phyloP scores from a whole-genome alignment of 1,140 invertebrate species.

The Bombyx mori region DNA sequence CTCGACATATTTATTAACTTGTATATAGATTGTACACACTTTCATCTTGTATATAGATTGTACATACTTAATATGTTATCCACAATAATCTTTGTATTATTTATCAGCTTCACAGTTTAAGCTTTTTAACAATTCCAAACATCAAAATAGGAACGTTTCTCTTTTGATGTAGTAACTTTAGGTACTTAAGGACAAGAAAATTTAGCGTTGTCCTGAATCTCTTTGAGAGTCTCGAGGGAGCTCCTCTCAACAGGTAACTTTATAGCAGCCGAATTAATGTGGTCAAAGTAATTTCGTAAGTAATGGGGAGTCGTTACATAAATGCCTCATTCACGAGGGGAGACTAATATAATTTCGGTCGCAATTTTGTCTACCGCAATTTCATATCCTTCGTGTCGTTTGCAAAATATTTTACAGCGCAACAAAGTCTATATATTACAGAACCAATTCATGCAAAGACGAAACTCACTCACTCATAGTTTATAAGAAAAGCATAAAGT shows the following conservation, averaged over 20 bases:
- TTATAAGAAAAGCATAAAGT: no score
- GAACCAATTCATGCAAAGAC: no score
- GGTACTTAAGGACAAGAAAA: constrained; percentile 23
- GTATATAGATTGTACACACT: no score
- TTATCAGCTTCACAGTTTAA: no score
- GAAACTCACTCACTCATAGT: no score
- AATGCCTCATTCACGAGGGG: constrained; percentile 23
- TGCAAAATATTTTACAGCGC: no score
- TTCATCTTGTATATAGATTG: no score
- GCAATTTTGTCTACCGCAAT: not conserved
- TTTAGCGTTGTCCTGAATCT: constrained; percentile 33
- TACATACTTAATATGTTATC: no score
- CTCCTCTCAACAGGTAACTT: constrained; percentile 44
- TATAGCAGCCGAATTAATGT: constrained; percentile 41
- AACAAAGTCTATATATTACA: no score
- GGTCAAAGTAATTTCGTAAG: constrained; percentile 40
- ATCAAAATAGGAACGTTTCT: constrained; percentile 19
- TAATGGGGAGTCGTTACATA: constrained; percentile 30
- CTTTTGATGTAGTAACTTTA: constrained; percentile 7
- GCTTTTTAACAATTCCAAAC: not conserved
- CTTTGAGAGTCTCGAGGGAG: constrained; percentile 29
- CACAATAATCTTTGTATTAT: no score
- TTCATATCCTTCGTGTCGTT: no score
- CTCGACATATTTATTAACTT: no score
- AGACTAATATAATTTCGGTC: constrained; percentile 21